phyloP scores from a whole-genome alignment of 2,113 vertebrate genomes.

The Salvelinus alpinus region DNA sequence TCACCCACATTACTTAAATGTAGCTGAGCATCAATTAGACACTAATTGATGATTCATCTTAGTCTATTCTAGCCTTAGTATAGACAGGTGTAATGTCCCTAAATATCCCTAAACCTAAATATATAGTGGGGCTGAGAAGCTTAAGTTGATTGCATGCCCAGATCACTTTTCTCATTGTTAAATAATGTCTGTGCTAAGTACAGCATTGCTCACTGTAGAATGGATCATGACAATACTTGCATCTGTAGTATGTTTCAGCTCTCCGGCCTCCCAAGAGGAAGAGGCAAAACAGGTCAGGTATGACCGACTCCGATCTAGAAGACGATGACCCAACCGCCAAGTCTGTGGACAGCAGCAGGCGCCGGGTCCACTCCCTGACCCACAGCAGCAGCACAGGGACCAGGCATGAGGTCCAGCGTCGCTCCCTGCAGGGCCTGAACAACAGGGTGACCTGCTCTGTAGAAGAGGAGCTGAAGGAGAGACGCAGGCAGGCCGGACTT shows the following conservation, averaged over 20 bases:
- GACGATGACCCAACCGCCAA: background rate
- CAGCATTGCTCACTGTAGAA: background rate
- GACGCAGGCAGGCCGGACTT: slow-evolving; percentile 70
- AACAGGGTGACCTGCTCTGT: slow-evolving; percentile 58
- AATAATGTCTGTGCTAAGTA: background rate
- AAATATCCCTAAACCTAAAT: too few species aligned
- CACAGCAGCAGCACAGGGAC: background rate
- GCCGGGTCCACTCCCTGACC: slow-evolving; percentile 55
- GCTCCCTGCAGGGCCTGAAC: slow-evolving; percentile 55
- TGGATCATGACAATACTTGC: background rate
- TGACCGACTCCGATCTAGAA: background rate
- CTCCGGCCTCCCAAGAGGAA: slow-evolving; percentile 74
- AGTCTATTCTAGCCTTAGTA: too few species aligned
- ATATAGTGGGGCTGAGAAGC: too few species aligned
- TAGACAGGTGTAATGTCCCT: too few species aligned
- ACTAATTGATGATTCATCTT: too few species aligned
- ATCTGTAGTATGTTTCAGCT: slow-evolving; percentile 80
- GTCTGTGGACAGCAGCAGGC: slow-evolving; percentile 25
- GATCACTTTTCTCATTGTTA: too few species aligned
- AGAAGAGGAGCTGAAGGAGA: slow-evolving; percentile 76
- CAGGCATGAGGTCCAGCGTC: slow-evolving; percentile 32
- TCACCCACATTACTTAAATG: too few species aligned
- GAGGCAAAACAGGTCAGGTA: background rate
- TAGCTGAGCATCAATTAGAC: too few species aligned
- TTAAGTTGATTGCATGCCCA: too few species aligned